Conservation (phyloP, 2,797 vertebrate genomes). For the Anguilla pacifica region DNA sequence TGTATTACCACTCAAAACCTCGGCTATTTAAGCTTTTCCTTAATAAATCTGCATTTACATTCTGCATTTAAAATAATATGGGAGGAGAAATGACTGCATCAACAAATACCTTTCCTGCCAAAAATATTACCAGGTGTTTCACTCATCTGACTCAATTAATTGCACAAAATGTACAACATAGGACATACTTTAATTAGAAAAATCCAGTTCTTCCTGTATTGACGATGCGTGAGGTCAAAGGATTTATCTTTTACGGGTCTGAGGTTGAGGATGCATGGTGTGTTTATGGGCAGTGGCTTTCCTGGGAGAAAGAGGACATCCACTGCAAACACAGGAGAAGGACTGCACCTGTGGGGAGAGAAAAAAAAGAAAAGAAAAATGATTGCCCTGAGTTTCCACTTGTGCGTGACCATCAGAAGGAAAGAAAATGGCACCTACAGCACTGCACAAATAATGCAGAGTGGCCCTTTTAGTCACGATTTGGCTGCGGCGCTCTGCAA, state of each 20-base stretch:
- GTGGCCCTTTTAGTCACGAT: conserved; percentile 36
- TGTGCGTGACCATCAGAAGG: conserved; percentile 24
- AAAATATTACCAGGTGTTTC: neutral
- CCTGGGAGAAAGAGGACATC: neutral
- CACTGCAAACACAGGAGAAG: neutral
- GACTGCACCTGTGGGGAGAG: conserved; percentile 12
- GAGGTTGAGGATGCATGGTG: neutral
- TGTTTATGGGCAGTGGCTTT: conserved; percentile 16
- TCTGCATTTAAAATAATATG: neutral
- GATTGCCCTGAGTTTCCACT: conserved; percentile 14
- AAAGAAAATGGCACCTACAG: conserved; percentile 15
- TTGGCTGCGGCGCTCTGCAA: conserved; percentile 41
- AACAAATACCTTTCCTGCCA: neutral
- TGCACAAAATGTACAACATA: neutral
- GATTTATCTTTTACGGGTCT: conserved; percentile 13
- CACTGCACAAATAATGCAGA: conserved; percentile 31
- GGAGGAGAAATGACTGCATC: neutral
- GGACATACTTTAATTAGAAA: conserved; percentile 16
- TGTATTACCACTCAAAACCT: neutral
- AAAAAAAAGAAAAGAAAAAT: neutral
- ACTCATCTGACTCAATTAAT: neutral
- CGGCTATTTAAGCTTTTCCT: neutral
- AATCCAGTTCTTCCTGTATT: neutral
- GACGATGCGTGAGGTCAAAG: conserved; percentile 4
- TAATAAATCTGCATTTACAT: neutral